Evolutionary conservation across 2,797 vertebrate species (phyloP), one percentile per base, ranked within the genome.

Genomic region (Rhynchotus rufescens): DNA sequence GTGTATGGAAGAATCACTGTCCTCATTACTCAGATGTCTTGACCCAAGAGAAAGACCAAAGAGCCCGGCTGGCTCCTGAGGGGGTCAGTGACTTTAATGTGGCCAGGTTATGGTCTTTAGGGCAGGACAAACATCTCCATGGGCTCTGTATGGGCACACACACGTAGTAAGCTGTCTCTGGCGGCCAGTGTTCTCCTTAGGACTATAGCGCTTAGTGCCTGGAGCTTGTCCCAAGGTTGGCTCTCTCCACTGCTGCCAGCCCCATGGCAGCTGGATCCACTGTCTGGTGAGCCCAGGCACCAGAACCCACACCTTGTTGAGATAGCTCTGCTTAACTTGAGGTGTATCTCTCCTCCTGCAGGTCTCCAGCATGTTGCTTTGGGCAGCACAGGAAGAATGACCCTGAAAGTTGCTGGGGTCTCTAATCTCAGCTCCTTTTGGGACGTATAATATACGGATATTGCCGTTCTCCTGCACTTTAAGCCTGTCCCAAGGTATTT

Each of bases 271-370:
- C 38, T 47, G 19, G 22, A 5, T 40, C 40, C 64, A 56, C 75
- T 73, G 45, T 30, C 15, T 36, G 0, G 0, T 0, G 0, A 52
- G 25, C 51, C 40, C 47, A 4, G 0, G 45, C 59, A 34, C 54
- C 4, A 2, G 28, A 30, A 19, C 38, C 14, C 23, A 21, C 16
- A 60, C 12, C 38, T 76, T 61, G 19, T 54, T 17, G 9, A n/a
- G 28, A 17, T 10, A 17, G 13, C 25, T 52, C 14, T 52, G 44
- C 47, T 25, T 30, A 19, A 20, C 62, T 8, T 44, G 38, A n/a
- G 30, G 32, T 34, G 30, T 32, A 25, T 34, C 44, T 67, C 56
- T 32, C 32, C 66, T 49, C n/a, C 47, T 36, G 47, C 47, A 28
- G 66, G 67, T 36, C 25, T 25, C 51, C 28, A 56, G 20, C 36